phyloP scores from a whole-genome alignment of 2,888 invertebrate genomes.

The Tenthredo notha region DNA sequence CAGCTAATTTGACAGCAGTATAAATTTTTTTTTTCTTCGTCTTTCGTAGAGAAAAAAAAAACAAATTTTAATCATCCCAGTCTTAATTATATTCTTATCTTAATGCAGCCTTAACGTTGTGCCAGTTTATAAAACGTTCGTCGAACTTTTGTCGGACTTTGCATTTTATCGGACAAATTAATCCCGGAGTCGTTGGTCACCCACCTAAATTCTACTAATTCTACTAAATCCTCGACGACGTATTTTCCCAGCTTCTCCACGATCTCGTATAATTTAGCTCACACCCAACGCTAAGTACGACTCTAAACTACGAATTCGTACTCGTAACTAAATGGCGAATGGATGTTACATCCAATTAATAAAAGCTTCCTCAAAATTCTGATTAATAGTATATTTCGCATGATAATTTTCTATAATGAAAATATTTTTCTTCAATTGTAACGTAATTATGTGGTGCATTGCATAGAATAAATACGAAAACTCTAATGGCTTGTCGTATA shows the following conservation, averaged over 20 bases:
- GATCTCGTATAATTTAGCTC: slow-evolving; percentile 37
- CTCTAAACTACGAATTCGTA: slow-evolving; percentile 27
- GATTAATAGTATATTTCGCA: neutral
- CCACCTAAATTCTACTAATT: slow-evolving; percentile 32
- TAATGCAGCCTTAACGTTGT: neutral
- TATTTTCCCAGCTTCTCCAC: slow-evolving; percentile 19
- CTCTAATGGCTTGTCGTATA: slow-evolving; percentile 12
- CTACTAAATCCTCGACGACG: slow-evolving; percentile 37
- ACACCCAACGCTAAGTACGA: slow-evolving; percentile 11
- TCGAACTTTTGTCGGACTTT: slow-evolving; percentile 42
- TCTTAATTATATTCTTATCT: slow-evolving; percentile 17
- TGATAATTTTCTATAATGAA: neutral
- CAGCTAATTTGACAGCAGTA: neutral
- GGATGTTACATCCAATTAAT: neutral
- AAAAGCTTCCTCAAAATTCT: neutral
- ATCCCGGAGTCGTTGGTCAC: slow-evolving; percentile 31
- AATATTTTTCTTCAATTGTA: neutral
- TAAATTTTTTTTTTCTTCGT: neutral
- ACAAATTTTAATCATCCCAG: neutral
- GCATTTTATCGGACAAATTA: slow-evolving; percentile 35
- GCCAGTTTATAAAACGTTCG: slow-evolving; percentile 1
- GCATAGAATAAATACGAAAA: slow-evolving; percentile 5
- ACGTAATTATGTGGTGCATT: neutral
- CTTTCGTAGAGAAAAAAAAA: neutral
- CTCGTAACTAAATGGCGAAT: neutral